These are phyloP conservation scores for Semicossyphus pulcher DNA, from an alignment of 2,113 vertebrate genomes.

Conservation along the genomic window DNA sequence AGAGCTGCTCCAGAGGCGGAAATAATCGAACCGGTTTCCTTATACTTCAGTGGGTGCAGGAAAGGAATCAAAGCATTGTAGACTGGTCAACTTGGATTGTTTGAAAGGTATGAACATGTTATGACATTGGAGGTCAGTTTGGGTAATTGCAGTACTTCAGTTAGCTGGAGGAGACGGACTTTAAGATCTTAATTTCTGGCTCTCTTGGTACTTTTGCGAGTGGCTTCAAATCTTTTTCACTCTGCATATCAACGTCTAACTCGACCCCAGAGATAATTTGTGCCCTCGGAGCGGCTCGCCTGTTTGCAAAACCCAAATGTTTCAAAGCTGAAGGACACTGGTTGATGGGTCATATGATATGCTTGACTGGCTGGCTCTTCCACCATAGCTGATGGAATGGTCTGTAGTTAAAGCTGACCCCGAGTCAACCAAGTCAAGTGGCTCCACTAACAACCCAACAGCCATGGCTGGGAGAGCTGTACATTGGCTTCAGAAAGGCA, in stretches of 20 bases:
- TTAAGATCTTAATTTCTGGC: not conserved
- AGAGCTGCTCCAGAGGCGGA: constrained; percentile 28
- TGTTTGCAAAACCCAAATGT: constrained; percentile 13
- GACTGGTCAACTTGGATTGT: not conserved
- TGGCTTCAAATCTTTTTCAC: not conserved
- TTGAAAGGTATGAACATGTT: constrained; percentile 16
- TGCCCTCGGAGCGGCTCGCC: not conserved
- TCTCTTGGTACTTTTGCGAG: not conserved
- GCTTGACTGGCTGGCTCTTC: constrained; percentile 7
- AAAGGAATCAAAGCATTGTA: not conserved
- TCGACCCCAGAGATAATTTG: not conserved
- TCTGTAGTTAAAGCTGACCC: constrained; percentile 1
- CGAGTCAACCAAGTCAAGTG: not conserved
- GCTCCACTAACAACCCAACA: constrained; percentile 2
- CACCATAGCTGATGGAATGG: not conserved
- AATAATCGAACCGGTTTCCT: constrained; percentile 28
- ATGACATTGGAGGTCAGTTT: not conserved
- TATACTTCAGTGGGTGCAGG: not conserved
- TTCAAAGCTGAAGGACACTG: not conserved
- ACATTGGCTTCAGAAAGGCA: not conserved
- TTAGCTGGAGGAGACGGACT: not conserved
- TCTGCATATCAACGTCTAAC: not conserved
- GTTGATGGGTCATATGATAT: constrained; percentile 12
- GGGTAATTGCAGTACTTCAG: not conserved
- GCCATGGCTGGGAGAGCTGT: not conserved